Evolutionary conservation across 2,113 vertebrate species (phyloP).

Genomic region (Gymnorhina tibicen): DNA sequence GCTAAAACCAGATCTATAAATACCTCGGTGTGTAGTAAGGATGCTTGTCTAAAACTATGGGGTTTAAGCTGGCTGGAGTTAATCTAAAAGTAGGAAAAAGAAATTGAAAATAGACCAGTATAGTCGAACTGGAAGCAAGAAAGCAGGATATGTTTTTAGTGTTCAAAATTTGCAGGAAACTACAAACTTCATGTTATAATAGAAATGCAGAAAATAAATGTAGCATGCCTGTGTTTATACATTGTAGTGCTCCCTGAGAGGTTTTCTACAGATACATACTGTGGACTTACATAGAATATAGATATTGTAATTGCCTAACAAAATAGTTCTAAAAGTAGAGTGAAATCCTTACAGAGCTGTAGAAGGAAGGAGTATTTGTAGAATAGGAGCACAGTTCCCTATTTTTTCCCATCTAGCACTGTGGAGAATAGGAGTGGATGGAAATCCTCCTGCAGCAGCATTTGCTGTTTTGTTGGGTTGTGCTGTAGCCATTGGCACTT

Average conservation of each 20-base stretch:
- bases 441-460: not conserved
- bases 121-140: not conserved
- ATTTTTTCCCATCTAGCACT: rapidly evolving
- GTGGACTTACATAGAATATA: not conserved
- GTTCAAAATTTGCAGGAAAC: not conserved
- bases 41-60: not conserved
- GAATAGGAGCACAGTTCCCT: not conserved
- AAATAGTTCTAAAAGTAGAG: not conserved
- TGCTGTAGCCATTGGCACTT: not conserved
- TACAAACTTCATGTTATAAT: not conserved
- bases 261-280: not conserved
- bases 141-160: not conserved
- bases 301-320: not conserved
- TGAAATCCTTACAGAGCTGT: not conserved
- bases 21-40: not conserved
- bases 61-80: not conserved
- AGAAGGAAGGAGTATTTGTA: not conserved
- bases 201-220: not conserved
- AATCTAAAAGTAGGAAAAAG: not conserved
- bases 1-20: not conserved
- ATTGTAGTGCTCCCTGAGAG: not conserved
- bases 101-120: not conserved
- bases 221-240: not conserved
- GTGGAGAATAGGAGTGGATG: not conserved
- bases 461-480: not conserved